Conservation (phyloP, 2,888 invertebrate genomes). For the Drosophila sordidula region DNA sequence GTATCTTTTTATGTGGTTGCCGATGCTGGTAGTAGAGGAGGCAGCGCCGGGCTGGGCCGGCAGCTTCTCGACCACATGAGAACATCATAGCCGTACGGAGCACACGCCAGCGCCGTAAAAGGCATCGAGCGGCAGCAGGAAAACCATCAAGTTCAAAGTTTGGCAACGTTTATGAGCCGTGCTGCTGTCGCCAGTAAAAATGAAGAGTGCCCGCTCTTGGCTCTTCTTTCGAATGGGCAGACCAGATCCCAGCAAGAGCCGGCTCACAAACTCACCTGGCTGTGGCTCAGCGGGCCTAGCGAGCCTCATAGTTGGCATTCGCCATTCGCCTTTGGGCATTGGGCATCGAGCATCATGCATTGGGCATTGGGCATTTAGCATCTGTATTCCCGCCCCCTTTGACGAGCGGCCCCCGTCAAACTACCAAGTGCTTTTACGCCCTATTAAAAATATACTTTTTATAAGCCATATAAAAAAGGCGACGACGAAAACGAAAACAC, state of each 20-base stretch:
- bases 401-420: slow-evolving; percentile 27
- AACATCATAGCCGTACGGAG: slow-evolving; percentile 33
- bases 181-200: slow-evolving; percentile 72
- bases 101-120: slow-evolving; percentile 75
- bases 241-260: slow-evolving; percentile 3
- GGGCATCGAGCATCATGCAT: slow-evolving; percentile 1
- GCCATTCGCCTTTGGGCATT: not conserved
- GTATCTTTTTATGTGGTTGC: slow-evolving; percentile 78
- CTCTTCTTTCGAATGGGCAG: slow-evolving; percentile 11
- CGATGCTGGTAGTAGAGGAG: slow-evolving; percentile 6
- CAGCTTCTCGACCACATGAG: slow-evolving; percentile 48
- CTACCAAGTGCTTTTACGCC: slow-evolving; percentile 77
- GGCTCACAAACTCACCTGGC: slow-evolving; percentile 31
- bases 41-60: not conserved
- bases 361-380: slow-evolving; percentile 3
- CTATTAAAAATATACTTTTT: slow-evolving; percentile 81
- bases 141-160: slow-evolving; percentile 82
- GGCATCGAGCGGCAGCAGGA: slow-evolving; percentile 43
- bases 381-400: slow-evolving; percentile 11
- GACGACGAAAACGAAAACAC: slow-evolving; percentile 22
- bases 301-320: slow-evolving; percentile 17
- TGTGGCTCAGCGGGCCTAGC: slow-evolving; percentile 8
- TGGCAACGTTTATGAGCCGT: slow-evolving; percentile 79
- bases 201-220: slow-evolving; percentile 45
- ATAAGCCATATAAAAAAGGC: slow-evolving; percentile 78